Conservation (phyloP, 2,797 vertebrate species). For the Sebastes reedi region DNA sequence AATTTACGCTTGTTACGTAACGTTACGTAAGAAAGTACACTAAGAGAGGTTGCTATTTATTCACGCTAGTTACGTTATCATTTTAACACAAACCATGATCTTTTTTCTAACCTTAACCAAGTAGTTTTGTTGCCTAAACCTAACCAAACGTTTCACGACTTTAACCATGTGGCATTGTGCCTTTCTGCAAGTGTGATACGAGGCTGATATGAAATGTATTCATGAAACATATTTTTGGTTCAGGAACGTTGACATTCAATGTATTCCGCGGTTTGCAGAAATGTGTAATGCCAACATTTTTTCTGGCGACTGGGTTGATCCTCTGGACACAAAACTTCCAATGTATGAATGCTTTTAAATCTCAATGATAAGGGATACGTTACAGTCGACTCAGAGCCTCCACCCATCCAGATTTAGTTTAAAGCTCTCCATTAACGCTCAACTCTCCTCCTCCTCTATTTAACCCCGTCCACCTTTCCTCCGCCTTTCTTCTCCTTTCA, state of each 20-base stretch:
- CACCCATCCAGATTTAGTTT: not conserved
- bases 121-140: not conserved
- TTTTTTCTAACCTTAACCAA: not conserved
- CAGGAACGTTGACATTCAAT: accelerated
- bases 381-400: not conserved
- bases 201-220: not conserved
- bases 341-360: not conserved
- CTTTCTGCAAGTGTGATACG: not conserved
- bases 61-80: not conserved
- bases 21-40: too few relatives aligned
- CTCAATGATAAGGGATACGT: not conserved
- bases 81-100: too few relatives aligned
- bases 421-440: not conserved
- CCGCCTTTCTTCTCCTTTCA: not conserved
- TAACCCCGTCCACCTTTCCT: not conserved
- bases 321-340: not conserved
- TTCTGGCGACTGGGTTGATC: not conserved
- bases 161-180: not conserved
- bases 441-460: not conserved
- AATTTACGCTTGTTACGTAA: not conserved
- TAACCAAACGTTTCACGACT: not conserved
- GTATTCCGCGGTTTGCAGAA: not conserved
- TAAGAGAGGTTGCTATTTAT: too few relatives aligned
- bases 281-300: not conserved
- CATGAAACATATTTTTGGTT: not conserved